Evolutionary conservation across 2,113 vertebrate genomes (phyloP).

Genomic region (Otolemur garnettii): DNA sequence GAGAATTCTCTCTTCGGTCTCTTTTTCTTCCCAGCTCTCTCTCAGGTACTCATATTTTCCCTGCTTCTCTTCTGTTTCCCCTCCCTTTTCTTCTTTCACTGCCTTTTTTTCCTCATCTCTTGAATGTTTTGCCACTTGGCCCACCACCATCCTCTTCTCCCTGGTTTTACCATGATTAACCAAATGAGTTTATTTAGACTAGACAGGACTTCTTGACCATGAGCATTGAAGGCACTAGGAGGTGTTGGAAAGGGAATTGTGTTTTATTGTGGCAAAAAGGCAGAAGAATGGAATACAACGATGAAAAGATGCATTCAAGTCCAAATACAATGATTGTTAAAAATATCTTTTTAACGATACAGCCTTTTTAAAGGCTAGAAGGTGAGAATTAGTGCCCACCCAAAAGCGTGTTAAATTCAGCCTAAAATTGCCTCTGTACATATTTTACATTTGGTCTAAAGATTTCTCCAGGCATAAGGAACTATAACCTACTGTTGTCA

Average conservation of each 20-base stretch:
- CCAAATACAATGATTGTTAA: not conserved
- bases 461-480: not conserved
- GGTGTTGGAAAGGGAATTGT: not conserved
- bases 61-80: not conserved
- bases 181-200: not conserved
- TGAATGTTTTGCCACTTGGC: constrained; percentile 14
- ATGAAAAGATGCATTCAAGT: not conserved
- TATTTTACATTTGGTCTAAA: not conserved
- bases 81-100: not conserved
- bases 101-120: not conserved
- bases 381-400: not conserved
- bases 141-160: not conserved
- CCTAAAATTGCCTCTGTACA: not conserved
- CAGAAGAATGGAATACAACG: not conserved
- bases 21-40: not conserved
- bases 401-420: not conserved
- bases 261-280: not conserved
- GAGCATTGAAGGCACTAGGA: not conserved
- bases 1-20: not conserved
- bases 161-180: not conserved
- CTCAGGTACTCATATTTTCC: not conserved
- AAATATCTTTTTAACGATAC: too few relatives aligned
- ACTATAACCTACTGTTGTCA: not conserved
- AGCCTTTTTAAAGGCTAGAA: not conserved
- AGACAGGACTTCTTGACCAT: not conserved